phyloP scores from a whole-genome alignment of 2,113 vertebrate genomes.

The Fulica atra region DNA sequence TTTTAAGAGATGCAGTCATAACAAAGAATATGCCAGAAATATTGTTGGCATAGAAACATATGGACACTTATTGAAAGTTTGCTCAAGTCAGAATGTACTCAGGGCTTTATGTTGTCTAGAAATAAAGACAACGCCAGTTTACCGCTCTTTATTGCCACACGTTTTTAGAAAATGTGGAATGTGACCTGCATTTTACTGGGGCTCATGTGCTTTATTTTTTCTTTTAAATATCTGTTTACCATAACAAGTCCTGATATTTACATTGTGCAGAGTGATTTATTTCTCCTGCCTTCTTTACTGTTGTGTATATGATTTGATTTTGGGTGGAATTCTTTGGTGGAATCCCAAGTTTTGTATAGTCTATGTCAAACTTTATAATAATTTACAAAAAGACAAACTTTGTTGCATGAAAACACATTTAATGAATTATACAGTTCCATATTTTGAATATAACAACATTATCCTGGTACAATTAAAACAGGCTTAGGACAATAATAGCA shows the following conservation, averaged over 20 bases:
- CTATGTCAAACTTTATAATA: background rate
- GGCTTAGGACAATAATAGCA: background rate
- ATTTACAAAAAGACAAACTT: background rate
- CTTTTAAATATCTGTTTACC: background rate
- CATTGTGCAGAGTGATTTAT: background rate
- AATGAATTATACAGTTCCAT: background rate
- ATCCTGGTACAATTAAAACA: background rate
- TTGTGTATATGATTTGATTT: background rate
- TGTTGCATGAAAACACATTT: background rate
- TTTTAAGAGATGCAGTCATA: background rate
- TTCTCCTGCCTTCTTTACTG: background rate
- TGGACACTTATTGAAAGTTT: background rate
- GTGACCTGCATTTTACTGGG: background rate
- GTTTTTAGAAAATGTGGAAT: background rate
- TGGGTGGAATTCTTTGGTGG: background rate
- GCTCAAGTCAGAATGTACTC: background rate
- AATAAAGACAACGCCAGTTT: background rate
- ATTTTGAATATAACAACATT: background rate
- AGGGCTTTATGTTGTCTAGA: background rate
- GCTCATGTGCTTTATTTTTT: background rate
- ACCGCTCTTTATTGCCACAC: background rate
- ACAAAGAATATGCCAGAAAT: background rate
- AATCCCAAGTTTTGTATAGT: background rate
- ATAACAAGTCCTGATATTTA: background rate
- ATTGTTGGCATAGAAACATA: background rate